phyloP scores from a whole-genome alignment of 1,140 invertebrate genomes.

The Cylas formicarius region DNA sequence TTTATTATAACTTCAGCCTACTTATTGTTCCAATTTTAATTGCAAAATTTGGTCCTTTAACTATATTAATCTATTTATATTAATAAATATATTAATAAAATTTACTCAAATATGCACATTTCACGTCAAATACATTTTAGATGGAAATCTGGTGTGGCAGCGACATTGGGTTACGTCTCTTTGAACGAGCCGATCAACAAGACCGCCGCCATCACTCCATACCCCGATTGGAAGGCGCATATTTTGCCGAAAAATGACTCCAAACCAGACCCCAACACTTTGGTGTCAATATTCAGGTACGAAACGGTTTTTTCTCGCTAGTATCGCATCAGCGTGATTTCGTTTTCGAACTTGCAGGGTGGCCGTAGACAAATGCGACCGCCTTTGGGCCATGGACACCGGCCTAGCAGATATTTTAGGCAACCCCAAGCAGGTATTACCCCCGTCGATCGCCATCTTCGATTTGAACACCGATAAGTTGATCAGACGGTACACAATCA shows the following conservation, averaged over 20 bases:
- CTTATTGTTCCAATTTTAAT: too few relatives aligned
- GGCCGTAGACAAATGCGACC: conserved; percentile 60
- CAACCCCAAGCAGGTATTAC: conserved; percentile 51
- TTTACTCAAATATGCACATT: neutral
- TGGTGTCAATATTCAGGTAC: conserved; percentile 45
- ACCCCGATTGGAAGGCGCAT: conserved; percentile 61
- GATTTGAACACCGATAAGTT: conserved; percentile 66
- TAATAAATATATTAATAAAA: conserved; percentile 3
- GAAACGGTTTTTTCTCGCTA: too few relatives aligned
- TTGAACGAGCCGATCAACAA: conserved; percentile 48
- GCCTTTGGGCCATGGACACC: conserved; percentile 68
- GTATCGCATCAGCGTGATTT: conserved; percentile 1
- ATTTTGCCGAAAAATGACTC: conserved; percentile 40
- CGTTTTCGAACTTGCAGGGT: conserved; percentile 38
- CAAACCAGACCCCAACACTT: conserved; percentile 34
- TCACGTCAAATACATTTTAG: conserved; percentile 33
- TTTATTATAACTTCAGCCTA: too few relatives aligned
- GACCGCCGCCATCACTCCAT: conserved; percentile 58
- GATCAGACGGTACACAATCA: conserved; percentile 56
- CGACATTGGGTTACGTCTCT: conserved; percentile 61
- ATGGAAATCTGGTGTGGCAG: conserved; percentile 66
- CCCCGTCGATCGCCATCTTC: conserved; percentile 60
- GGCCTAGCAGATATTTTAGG: conserved; percentile 66
- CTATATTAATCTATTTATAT: conserved; percentile 2
- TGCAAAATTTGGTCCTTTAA: too few relatives aligned